Evolutionary conservation across 2,888 invertebrate species (phyloP), one percentile per base, ranked within the genome.

Genomic region (Caenorhabditis sp.): DNA sequence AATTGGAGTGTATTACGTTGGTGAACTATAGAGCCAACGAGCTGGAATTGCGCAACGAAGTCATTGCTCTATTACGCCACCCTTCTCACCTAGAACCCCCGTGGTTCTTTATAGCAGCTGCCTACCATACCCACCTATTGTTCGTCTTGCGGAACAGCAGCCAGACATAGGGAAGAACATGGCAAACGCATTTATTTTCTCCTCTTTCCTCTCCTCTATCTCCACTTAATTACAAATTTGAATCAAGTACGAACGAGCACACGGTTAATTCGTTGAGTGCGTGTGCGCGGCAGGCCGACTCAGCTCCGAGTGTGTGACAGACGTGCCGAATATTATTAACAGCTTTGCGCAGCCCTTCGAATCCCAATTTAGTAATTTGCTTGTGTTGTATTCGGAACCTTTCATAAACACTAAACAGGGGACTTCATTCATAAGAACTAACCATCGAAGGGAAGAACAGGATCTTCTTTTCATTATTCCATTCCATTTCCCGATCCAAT

Each of bases 161-260:
- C 37, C 20, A 65, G 26, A 26, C 37, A 53, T 24, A 58, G 28
- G 50, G 53, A 40, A 50, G 20, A 37, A 26, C 20, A 32, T 15
- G n/a, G 47, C 11, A 37, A 20, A 20, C 47, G 18, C 20, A 26
- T 53, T 24, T 55, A 24, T 40, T 61, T 47, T 44, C 61, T 40
- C 35, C 47, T 58, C 50, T 40, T 26, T 28, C 40, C 32, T 50
- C n/a, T 61, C 11, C n/a, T 61, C 11, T 35, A n/a, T 32, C 18
- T 24, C 40, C 60, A 68, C 69, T 80, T 80, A 80, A 80, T 80
- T 80, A 80, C 80, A 80, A 80, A 80, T 80, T 72, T 74, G 72
- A 80, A 80, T 74, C 64, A 80, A 80, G 72, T 67, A 58, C 28
- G 70, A 37, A 62, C 50, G 68, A 69, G 78, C 78, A 58, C 69